Base-by-base conservation (phyloP, 2,797 vertebrate genomes). In the Lagodon rhomboides region DNA sequence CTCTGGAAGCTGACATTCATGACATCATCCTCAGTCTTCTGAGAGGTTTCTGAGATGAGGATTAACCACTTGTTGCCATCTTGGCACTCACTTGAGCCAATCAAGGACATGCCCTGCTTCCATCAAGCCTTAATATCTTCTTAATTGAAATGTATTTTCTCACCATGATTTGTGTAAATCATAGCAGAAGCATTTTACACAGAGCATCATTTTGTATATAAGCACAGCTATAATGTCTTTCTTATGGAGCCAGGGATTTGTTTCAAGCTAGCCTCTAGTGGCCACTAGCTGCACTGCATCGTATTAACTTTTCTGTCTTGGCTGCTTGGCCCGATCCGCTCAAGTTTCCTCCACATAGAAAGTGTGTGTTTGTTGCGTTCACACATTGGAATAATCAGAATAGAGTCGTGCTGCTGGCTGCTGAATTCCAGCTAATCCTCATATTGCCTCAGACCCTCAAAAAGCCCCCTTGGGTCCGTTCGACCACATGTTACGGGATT, bases 401-500 rank as follows among this genome's bases (percentile, higher is more conserved):
- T 58, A 18, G n/a, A 65, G 34, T 27, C 41, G 7, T 53, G 63
- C 23, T 75, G 20, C 13, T 56, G 16, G 68, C 58, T 43, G 25
- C 16, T 51, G 60, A 44, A 75, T 75, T 58, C 51, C 20, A 85
- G 71, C 61, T 73, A 79, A 87, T 85, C 77, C 71, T 72, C 54
- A 58, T 79, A 85, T 85, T 77, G 65, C 49, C 64, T 41, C 65
- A 73, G 65, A 73, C 66, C 75, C 54, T 47, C 30, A 63, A 79
- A 76, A 56, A 75, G 75, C 49, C 65, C 82, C 58, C 38, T 22
- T 6, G 72, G 70, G 68, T 80, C 49, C 46, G 43, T 18, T 18
- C 41, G 50, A 79, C 68, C 82, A 86, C 79, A 87, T 80, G 80
- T 73, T 86, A 67, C 53, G 62, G 61, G 78, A 84, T 87, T 84